Percentiles rank a stretch among this genome's conserved stretches.
Evolutionary conservation across 1,140 invertebrate species (phyloP).

Genomic region (Pogonus chalceus): DNA sequence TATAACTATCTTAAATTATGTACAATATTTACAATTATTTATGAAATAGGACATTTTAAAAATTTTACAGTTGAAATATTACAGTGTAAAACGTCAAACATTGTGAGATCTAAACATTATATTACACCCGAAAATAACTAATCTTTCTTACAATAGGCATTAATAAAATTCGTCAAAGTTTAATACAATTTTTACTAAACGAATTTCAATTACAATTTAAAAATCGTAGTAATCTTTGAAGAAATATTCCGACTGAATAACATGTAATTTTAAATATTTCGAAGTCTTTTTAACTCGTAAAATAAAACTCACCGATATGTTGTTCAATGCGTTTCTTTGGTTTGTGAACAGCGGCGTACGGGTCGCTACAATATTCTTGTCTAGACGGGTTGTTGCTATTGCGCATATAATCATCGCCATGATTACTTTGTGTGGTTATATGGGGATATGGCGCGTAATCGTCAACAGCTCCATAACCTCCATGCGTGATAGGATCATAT

Average conservation of each 20-base stretch:
- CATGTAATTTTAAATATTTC: not conserved
- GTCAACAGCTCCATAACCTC: slow-evolving; percentile 70
- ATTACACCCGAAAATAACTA: too few relatives aligned
- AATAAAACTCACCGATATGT: slow-evolving; percentile 57
- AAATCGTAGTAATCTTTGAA: slow-evolving; percentile 5
- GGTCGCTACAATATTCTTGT: slow-evolving; percentile 76
- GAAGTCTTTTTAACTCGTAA: not conserved
- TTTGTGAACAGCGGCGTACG: slow-evolving; percentile 76
- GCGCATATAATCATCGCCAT: slow-evolving; percentile 56
- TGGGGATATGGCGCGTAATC: slow-evolving; percentile 79
- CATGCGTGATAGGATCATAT: slow-evolving; percentile 68
- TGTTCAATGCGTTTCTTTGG: slow-evolving; percentile 72
- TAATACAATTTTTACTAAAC: too few relatives aligned
- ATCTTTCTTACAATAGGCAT: not conserved
- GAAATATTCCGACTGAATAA: slow-evolving; percentile 10
- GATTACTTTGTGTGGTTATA: slow-evolving; percentile 51
- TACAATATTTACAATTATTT: too few relatives aligned
- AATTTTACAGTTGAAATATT: too few relatives aligned
- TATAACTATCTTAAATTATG: too few relatives aligned
- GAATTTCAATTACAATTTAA: not conserved
- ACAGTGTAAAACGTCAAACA: too few relatives aligned
- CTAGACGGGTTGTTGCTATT: slow-evolving; percentile 68
- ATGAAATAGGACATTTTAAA: too few relatives aligned
- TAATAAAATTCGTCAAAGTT: not conserved
- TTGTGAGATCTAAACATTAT: too few relatives aligned